Evolutionary conservation across 2,888 invertebrate species (phyloP).

Genomic region (Lagria hirta): DNA sequence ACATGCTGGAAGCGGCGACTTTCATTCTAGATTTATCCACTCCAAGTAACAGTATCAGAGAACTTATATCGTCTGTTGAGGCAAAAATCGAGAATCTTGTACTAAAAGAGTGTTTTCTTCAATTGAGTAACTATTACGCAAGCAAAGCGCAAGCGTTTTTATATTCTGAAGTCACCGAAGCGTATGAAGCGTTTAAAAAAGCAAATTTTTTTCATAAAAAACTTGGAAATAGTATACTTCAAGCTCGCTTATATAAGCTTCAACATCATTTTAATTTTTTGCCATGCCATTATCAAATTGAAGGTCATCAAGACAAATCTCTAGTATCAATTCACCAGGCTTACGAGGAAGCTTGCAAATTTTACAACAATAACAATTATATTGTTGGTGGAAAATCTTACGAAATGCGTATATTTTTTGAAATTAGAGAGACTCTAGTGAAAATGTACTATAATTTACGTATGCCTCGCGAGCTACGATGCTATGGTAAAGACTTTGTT

Average conservation of each 20-base stretch:
- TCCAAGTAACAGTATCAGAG: too few relatives aligned
- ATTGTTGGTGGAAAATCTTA: conserved; percentile 1
- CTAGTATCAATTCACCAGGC: conserved; percentile 14
- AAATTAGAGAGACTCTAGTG: conserved; percentile 8
- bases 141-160: conserved; percentile 13
- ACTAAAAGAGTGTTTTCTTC: too few relatives aligned
- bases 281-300: conserved; percentile 14
- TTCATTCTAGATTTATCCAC: conserved; percentile 12
- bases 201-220: not conserved
- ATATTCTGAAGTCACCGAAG: conserved; percentile 3
- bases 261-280: conserved; percentile 17
- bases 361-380: not conserved
- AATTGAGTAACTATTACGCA: conserved; percentile 2
- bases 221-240: conserved; percentile 1
- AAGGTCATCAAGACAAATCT: conserved; percentile 9
- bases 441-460: conserved; percentile 15
- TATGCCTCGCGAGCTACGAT: conserved; percentile 15
- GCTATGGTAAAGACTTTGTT: conserved; percentile 7
- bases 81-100: not conserved
- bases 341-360: too few relatives aligned
- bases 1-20: conserved; percentile 4
- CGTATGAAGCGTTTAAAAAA: conserved; percentile 10
- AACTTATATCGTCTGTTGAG: not conserved
- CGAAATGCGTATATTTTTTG: conserved; percentile 17
- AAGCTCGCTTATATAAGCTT: not conserved